These are phyloP conservation scores for Agapornis canus DNA, from an alignment of 2,797 vertebrate genomes.

Conservation along the genomic window DNA sequence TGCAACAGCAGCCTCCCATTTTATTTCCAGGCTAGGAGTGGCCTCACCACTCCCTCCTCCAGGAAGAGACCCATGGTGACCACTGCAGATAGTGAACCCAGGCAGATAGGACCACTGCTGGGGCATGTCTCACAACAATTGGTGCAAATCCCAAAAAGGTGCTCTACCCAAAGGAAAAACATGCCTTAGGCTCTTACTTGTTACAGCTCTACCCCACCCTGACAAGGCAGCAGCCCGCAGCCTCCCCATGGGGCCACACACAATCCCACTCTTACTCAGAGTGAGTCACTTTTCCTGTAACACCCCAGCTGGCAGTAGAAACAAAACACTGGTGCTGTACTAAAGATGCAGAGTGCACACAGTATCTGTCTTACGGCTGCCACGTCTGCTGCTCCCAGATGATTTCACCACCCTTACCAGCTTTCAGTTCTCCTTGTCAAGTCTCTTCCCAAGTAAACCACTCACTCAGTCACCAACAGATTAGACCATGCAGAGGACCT, in stretches of 20 bases:
- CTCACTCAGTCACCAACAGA: not conserved
- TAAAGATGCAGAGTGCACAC: not conserved
- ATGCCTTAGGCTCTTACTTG: not conserved
- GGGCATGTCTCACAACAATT: not conserved
- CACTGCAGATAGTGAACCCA: not conserved
- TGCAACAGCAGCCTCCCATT: not conserved
- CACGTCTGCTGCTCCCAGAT: not conserved
- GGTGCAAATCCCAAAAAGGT: not conserved
- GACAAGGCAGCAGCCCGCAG: not conserved
- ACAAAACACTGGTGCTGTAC: not conserved
- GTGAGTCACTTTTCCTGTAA: not conserved
- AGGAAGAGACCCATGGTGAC: not conserved
- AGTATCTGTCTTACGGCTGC: not conserved
- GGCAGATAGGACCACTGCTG: rapidly evolving
- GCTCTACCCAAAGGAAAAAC: not conserved
- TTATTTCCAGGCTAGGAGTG: not conserved
- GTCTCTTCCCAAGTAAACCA: not conserved
- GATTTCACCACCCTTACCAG: not conserved
- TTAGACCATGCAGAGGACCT: not conserved
- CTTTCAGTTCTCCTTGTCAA: not conserved
- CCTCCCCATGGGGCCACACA: not conserved
- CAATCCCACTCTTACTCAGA: not conserved
- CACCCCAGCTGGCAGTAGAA: not conserved
- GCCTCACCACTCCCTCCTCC: not conserved
- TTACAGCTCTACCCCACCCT: not conserved